phyloP scores from a whole-genome alignment of 2,888 invertebrate genomes.

The Cordilura impudica region DNA sequence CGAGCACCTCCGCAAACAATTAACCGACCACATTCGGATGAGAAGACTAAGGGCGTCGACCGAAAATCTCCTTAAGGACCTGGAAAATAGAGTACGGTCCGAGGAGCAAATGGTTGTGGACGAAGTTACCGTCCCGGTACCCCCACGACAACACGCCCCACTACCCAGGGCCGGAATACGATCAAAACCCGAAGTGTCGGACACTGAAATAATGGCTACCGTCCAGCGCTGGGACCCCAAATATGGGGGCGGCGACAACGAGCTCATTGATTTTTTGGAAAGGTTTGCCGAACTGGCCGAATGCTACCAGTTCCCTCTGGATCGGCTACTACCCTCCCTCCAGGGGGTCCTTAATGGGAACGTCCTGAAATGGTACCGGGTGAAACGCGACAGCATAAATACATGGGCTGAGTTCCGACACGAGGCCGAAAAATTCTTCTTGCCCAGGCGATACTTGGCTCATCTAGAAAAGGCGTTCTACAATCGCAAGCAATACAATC shows the following conservation, averaged over 20 bases:
- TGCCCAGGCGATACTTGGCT: neutral
- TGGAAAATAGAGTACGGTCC: too few species aligned
- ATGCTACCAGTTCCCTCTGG: neutral
- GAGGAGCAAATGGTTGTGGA: too few species aligned
- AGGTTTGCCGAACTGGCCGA: neutral
- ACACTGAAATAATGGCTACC: neutral
- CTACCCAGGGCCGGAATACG: too few species aligned
- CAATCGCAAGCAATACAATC: neutral
- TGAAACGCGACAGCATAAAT: neutral
- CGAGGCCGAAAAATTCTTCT: neutral
- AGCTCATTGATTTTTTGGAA: conserved; percentile 15
- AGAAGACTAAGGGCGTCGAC: too few species aligned
- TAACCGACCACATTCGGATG: too few species aligned
- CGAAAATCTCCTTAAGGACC: too few species aligned
- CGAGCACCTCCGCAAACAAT: too few species aligned
- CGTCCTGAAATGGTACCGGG: neutral
- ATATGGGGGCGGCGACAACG: neutral
- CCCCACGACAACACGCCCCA: too few species aligned
- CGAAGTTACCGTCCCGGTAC: too few species aligned
- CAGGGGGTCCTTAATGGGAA: neutral
- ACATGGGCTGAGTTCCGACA: neutral
- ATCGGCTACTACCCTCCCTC: neutral
- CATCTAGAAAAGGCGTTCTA: conserved; percentile 7
- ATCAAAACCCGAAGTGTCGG: too few species aligned
- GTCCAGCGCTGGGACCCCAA: neutral